phyloP scores from a whole-genome alignment of 2,113 vertebrate species.

The Meriones unguiculatus region DNA sequence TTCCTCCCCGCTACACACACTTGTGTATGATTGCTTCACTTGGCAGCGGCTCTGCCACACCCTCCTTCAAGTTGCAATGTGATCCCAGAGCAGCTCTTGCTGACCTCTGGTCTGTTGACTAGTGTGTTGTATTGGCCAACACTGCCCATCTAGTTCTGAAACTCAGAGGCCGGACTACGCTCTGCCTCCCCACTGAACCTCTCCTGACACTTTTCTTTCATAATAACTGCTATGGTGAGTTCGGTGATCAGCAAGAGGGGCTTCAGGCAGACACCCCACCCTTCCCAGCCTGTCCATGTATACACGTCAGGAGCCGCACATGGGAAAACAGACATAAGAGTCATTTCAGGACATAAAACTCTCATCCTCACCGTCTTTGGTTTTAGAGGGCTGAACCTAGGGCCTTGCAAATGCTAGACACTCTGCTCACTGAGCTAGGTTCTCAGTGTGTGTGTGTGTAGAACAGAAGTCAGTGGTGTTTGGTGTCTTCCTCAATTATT shows the following conservation, averaged over 20 bases:
- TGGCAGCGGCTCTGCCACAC: background rate
- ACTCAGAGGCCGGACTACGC: background rate
- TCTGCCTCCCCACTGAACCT: too few species aligned
- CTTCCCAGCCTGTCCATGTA: too few species aligned
- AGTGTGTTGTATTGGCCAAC: background rate
- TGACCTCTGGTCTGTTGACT: background rate
- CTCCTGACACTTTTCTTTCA: background rate
- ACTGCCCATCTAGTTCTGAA: background rate
- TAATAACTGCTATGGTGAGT: background rate
- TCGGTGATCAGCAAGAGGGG: background rate
- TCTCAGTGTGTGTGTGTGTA: background rate
- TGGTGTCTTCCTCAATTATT: background rate
- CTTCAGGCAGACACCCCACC: background rate
- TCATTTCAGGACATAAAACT: background rate
- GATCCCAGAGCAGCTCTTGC: background rate
- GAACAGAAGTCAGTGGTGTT: background rate
- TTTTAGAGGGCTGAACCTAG: background rate
- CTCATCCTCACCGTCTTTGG: background rate
- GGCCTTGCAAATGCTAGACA: background rate
- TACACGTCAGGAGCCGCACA: background rate
- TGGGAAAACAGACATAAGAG: background rate
- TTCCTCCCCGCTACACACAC: background rate
- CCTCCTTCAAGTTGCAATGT: background rate
- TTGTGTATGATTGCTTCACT: background rate
- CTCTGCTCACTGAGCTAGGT: background rate